A percentile compares a stretch with the other conserved stretches of the same genome.
Conservation (phyloP, 2,797 vertebrate species). For the Karalla daura region DNA sequence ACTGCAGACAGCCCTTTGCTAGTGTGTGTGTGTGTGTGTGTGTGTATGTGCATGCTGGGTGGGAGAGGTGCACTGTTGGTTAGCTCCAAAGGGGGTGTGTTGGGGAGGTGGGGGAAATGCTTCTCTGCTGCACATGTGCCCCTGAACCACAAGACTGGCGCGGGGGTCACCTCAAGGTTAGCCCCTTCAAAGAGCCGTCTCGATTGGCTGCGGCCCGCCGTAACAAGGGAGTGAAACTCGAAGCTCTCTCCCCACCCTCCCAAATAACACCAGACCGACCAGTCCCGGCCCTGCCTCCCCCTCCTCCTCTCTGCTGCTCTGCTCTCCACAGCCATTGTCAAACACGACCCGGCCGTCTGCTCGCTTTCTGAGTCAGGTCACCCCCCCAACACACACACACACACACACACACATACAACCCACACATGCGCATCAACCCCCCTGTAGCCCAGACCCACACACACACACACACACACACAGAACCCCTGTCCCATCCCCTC, state of each 20-base stretch:
- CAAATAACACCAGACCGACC: conserved; percentile 62
- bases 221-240: conserved; percentile 77
- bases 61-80: conserved; percentile 38
- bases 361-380: conserved; percentile 71
- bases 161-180: conserved; percentile 81
- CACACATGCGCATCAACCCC: conserved; percentile 32
- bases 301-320: conserved; percentile 34
- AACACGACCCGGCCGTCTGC: conserved; percentile 66
- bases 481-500: conserved; percentile 49
- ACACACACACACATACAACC: conserved; percentile 23
- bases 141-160: conserved; percentile 67
- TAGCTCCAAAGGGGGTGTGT: conserved; percentile 39
- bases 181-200: conserved; percentile 69
- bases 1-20: conserved; percentile 43
- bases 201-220: conserved; percentile 69
- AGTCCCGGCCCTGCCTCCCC: conserved; percentile 25
- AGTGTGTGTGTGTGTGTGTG: conserved; percentile 18
- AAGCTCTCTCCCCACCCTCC: conserved; percentile 59
- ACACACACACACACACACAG: conserved; percentile 24
- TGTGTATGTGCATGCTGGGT: conserved; percentile 14
- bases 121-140: conserved; percentile 68
- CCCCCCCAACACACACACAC: conserved; percentile 21
- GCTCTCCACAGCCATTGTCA: conserved; percentile 74
- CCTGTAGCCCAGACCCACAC: conserved; percentile 37
- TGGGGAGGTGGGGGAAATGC: conserved; percentile 17